Base-by-base conservation (phyloP, 1,140 invertebrate species). In the Tachypleus tridentatus region DNA sequence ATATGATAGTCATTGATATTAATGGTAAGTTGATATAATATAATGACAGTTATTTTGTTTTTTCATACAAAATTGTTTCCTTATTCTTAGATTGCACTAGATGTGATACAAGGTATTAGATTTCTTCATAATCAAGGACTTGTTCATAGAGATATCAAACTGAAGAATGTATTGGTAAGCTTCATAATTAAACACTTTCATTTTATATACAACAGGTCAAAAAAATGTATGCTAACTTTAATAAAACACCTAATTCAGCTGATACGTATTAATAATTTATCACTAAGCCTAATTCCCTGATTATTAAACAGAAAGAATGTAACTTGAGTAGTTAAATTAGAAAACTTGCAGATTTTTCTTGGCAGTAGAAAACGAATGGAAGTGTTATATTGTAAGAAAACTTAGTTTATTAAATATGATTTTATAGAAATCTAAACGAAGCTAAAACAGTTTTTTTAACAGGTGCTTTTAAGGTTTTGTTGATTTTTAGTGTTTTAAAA, bases 61-160 rank as follows among this genome's bases (percentile, higher is more conserved):
- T 58, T 58, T n/a, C 29, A 58, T 10, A 58, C 7, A 10, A 10
- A 9, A 48, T 8, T 60, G n/a, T 5, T 3, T 63, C 52, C 53
- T 50, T 9, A 7, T 9, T 62, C 60, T 58, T 11, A 67, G 65
- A 54, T 95, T 63, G 84, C 89, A 1, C 83, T 89, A 64, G 91
- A 95, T 75, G 90, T 90, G 3, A 82, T 89, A 0, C 85, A 89
- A 73, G 88, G 88, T 8, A 90, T 93, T 72, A 81, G 91, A 48
- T 93, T 89, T 78, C 81, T 95, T 10, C 91, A 95, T 76, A 89
- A 87, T 10, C 72, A 80, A 77, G 91, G 91, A 3, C 80, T 93
- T 3, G 87, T 93, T 6, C 91, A 93, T 76, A 81, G 91, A 64
- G 91, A 94, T 76, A 89, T 95, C 64, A 94, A 94, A 77, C 77